Percentiles rank a stretch among this genome's conserved stretches.
Conservation (phyloP, 2,888 invertebrate species). For the Eledona agricola region DNA sequence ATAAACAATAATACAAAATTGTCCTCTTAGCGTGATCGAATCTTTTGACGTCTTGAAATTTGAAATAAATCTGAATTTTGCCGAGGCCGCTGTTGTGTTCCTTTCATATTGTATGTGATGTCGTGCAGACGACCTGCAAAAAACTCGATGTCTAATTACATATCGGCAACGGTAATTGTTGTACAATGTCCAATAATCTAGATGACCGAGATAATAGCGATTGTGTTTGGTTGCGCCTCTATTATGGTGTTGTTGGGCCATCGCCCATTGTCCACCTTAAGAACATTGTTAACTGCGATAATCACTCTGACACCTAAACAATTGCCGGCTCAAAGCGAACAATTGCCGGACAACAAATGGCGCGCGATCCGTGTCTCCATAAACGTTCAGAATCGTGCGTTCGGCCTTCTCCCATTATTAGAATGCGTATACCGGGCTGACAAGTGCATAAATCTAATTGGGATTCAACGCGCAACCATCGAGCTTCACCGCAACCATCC, state of each 20-base stretch:
- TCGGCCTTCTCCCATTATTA: conserved; percentile 50
- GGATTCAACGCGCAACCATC: conserved; percentile 18
- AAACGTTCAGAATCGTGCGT: conserved; percentile 47
- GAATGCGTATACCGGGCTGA: conserved; percentile 46
- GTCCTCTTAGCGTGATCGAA: no score
- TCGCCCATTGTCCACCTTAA: conserved; percentile 18
- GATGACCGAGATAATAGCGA: conserved; percentile 26
- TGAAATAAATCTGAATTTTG: no score
- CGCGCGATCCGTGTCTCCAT: conserved; percentile 42
- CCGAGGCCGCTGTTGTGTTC: no score
- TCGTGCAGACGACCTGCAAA: no score
- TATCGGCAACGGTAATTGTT: no score
- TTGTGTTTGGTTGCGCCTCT: conserved; percentile 22
- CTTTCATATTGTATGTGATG: no score
- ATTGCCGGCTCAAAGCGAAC: conserved; percentile 33
- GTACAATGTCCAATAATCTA: conserved; percentile 33
- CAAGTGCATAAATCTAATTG: conserved; percentile 46
- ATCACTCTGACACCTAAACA: conserved; percentile 44
- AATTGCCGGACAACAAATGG: conserved; percentile 33
- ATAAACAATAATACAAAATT: no score
- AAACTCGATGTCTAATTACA: no score
- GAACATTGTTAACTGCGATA: conserved; percentile 39
- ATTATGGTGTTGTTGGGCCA: conserved; percentile 14
- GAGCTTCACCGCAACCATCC: conserved; percentile 23
- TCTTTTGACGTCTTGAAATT: no score